These are phyloP conservation scores for Coenobita brevimanus DNA, from an alignment of 1,140 invertebrate species.

Conservation along the genomic window DNA sequence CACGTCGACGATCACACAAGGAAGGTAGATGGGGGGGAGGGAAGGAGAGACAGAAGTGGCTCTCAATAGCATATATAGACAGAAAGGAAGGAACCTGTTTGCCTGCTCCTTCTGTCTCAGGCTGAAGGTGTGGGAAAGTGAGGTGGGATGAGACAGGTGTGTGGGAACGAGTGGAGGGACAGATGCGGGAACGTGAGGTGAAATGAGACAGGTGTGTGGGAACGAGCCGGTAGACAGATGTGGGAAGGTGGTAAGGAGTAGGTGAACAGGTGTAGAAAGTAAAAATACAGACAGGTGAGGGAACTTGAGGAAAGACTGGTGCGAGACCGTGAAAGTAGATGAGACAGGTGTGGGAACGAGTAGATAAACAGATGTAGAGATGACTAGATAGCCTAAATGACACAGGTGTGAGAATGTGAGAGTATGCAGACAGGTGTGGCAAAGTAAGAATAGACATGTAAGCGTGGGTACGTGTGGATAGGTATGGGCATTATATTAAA, in stretches of 20 bases:
- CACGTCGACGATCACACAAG: background rate
- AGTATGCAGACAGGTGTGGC: too few species aligned
- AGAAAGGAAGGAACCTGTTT: slow-evolving; percentile 31
- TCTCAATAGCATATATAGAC: slow-evolving; percentile 22
- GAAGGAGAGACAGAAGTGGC: background rate
- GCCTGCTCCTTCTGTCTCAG: background rate
- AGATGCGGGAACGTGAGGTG: background rate
- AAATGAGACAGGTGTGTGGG: background rate
- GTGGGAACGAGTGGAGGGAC: background rate
- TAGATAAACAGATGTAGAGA: too few species aligned
- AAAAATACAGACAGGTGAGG: too few species aligned
- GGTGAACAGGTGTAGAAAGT: background rate
- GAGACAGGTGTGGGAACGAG: too few species aligned
- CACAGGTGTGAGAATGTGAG: too few species aligned
- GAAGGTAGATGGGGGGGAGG: background rate
- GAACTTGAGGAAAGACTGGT: too few species aligned
- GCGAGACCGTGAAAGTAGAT: too few species aligned
- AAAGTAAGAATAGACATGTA: too few species aligned
- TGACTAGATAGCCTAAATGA: too few species aligned
- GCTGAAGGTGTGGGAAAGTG: background rate
- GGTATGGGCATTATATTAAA: too few species aligned
- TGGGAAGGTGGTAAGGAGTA: background rate
- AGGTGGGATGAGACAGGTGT: background rate
- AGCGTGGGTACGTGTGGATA: too few species aligned
- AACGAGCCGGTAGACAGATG: background rate